Conservation (phyloP, 2,888 invertebrate genomes). For the Lasioglossum vierecki region DNA sequence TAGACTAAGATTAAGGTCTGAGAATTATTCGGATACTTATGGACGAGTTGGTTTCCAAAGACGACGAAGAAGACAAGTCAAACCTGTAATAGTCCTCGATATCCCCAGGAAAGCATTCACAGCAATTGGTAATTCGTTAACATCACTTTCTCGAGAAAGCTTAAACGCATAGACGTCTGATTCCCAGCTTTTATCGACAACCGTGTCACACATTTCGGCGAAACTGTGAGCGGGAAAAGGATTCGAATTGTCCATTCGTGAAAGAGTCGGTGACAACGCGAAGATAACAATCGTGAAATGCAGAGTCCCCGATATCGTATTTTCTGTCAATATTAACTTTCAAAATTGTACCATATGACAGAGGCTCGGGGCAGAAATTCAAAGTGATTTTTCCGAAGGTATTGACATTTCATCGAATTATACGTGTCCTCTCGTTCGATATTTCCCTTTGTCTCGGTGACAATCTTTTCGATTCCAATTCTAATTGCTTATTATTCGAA, state of each 20-base stretch:
- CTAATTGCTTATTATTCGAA: neutral
- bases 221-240: slow-evolving; percentile 19
- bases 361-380: neutral
- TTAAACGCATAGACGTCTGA: slow-evolving; percentile 25
- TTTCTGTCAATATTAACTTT: slow-evolving; percentile 49
- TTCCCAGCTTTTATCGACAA: slow-evolving; percentile 40
- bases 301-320: slow-evolving; percentile 29
- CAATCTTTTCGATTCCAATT: neutral
- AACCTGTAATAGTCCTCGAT: slow-evolving; percentile 21
- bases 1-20: neutral
- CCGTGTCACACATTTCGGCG: slow-evolving; percentile 11
- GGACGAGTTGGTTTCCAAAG: neutral
- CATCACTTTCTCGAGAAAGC: slow-evolving; percentile 13
- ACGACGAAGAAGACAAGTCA: neutral
- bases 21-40: neutral
- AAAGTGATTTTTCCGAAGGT: slow-evolving; percentile 3
- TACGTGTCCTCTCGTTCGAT: neutral
- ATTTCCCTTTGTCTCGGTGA: neutral
- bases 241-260: slow-evolving; percentile 15
- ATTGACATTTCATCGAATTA: slow-evolving; percentile 8
- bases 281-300: slow-evolving; percentile 21
- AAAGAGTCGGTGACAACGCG: slow-evolving; percentile 31
- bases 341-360: neutral
- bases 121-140: slow-evolving; percentile 3
- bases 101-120: neutral